phyloP scores from a whole-genome alignment of 92 coral and sea anemone genomes.

The Actinostola sp. region DNA sequence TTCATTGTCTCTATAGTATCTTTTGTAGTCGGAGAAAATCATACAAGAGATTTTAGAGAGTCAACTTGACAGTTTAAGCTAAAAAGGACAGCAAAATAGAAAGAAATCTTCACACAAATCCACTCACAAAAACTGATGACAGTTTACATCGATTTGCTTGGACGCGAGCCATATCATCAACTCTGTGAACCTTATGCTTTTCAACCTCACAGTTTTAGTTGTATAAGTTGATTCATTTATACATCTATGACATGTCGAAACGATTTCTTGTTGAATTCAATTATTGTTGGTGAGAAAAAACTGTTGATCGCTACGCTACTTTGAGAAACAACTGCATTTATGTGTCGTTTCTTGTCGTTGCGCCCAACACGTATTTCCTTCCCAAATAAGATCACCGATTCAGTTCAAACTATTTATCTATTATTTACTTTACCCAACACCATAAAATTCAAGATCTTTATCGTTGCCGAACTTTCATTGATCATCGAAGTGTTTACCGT shows the following conservation, averaged over 20 bases:
- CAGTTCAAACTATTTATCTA: constrained; percentile 1
- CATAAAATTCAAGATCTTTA: not conserved
- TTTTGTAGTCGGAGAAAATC: not conserved
- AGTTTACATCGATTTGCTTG: constrained; percentile 15
- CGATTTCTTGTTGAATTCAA: not conserved
- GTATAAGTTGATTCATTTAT: not conserved
- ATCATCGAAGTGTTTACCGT: not conserved
- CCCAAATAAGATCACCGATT: constrained; percentile 33
- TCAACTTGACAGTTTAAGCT: not conserved
- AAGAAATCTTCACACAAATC: not conserved
- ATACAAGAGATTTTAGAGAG: constrained; percentile 13
- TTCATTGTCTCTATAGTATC: constrained; percentile 20
- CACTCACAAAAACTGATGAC: constrained; percentile 18
- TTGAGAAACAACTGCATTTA: not conserved
- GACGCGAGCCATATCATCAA: too few species aligned
- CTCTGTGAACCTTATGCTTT: not conserved
- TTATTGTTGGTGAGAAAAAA: not conserved
- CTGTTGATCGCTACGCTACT: not conserved
- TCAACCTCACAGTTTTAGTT: not conserved
- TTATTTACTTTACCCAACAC: constrained; percentile 10
- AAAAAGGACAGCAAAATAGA: not conserved
- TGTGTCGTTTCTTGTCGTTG: not conserved
- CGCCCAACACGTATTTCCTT: not conserved
- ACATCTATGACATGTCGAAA: not conserved
- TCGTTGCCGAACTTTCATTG: not conserved